phyloP scores from a whole-genome alignment of 2,113 vertebrate species.

The Laticauda laticaudata region DNA sequence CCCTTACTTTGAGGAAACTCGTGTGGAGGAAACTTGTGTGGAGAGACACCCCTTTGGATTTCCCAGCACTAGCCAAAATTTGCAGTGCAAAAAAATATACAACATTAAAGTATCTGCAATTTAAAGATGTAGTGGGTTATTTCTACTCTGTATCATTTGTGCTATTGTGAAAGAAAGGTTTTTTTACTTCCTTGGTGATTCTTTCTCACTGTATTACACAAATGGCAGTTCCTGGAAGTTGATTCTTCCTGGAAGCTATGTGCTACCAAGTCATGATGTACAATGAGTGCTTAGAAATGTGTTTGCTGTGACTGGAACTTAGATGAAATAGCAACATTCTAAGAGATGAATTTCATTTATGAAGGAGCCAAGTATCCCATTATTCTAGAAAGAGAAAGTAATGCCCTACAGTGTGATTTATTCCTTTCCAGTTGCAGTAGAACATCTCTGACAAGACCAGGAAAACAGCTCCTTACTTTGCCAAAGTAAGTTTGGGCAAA shows the following conservation, averaged over 20 bases:
- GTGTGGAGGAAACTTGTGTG: neutral
- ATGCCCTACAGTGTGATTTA: slow-evolving; percentile 72
- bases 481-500: slow-evolving; percentile 72
- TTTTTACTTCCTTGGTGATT: neutral
- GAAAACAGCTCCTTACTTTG: slow-evolving; percentile 62
- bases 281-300: slow-evolving; percentile 70
- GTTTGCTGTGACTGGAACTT: slow-evolving; percentile 67
- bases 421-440: slow-evolving; percentile 72
- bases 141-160: slow-evolving; percentile 46
- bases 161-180: slow-evolving; percentile 32
- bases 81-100: slow-evolving; percentile 55
- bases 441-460: slow-evolving; percentile 73
- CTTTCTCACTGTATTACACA: slow-evolving; percentile 38
- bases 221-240: slow-evolving; percentile 72
- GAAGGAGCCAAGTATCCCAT: slow-evolving; percentile 75
- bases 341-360: slow-evolving; percentile 68
- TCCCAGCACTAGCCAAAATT: neutral
- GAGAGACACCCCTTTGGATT: neutral
- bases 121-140: slow-evolving; percentile 38
- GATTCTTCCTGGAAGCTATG: slow-evolving; percentile 66
- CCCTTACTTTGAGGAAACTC: neutral
- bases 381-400: slow-evolving; percentile 70
- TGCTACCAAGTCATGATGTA: slow-evolving; percentile 62
- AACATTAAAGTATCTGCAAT: slow-evolving; percentile 54
- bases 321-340: slow-evolving; percentile 72